Conservation (phyloP, 2,797 vertebrate genomes). For the Diplodus puntazzo region DNA sequence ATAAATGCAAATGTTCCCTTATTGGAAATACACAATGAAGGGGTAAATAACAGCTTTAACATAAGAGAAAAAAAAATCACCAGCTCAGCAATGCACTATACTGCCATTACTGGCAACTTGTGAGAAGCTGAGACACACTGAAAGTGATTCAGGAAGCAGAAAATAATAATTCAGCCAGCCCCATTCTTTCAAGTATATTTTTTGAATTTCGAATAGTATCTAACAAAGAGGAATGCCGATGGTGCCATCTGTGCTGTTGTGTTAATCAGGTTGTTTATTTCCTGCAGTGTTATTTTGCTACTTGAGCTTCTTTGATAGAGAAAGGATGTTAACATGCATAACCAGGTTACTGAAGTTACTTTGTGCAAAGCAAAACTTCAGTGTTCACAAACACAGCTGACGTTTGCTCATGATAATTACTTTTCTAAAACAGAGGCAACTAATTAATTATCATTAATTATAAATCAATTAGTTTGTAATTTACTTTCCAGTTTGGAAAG, state of each 20-base stretch:
- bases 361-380: background rate
- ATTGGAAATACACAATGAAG: background rate
- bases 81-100: background rate
- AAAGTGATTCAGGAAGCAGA: background rate
- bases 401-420: slow-evolving; percentile 2
- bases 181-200: too few species aligned
- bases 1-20: slow-evolving; percentile 14
- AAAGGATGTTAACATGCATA: background rate
- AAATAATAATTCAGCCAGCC: background rate
- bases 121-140: background rate
- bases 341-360: background rate
- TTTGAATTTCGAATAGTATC: background rate
- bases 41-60: background rate
- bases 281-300: background rate
- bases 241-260: background rate
- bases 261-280: background rate
- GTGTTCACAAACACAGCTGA: background rate
- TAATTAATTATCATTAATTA: background rate
- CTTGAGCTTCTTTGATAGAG: background rate
- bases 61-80: too few species aligned
- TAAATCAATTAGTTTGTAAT: too few species aligned
- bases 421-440: background rate
- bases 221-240: background rate
- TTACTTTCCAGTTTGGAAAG: too few species aligned
- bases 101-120: background rate